Evolutionary conservation across 2,888 invertebrate species (phyloP).

Genomic region (Dascillus cervinus): DNA sequence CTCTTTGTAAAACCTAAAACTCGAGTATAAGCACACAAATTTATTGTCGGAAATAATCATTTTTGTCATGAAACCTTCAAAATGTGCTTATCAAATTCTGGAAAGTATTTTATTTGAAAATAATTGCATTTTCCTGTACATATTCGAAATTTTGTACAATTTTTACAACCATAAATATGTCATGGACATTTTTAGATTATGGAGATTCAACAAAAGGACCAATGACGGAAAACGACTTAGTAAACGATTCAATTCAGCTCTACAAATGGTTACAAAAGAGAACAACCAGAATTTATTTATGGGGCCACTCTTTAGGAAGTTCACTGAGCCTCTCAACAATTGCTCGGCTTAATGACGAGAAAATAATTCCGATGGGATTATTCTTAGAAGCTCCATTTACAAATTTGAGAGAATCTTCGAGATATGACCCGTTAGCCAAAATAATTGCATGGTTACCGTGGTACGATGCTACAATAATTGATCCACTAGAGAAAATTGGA

Average conservation of each 20-base stretch:
- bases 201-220: slow-evolving; percentile 31
- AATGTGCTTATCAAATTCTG: no score
- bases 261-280: slow-evolving; percentile 30
- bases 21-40: no score
- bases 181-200: slow-evolving; percentile 33
- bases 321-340: slow-evolving; percentile 30
- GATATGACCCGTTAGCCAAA: no score
- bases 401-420: slow-evolving; percentile 28
- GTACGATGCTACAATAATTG: slow-evolving; percentile 31
- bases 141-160: no score
- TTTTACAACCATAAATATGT: no score
- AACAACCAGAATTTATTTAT: slow-evolving; percentile 33
- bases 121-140: no score
- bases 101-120: no score
- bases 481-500: slow-evolving; percentile 31
- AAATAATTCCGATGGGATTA: slow-evolving; percentile 24
- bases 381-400: slow-evolving; percentile 34
- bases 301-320: slow-evolving; percentile 37
- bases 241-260: slow-evolving; percentile 32
- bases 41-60: no score
- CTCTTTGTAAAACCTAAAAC: no score
- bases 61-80: no score
- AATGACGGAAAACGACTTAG: slow-evolving; percentile 31
- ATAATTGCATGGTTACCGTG: slow-evolving; percentile 35
- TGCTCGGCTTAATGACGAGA: slow-evolving; percentile 17